Conservation (phyloP, 2,797 vertebrate species). For the Meriones psammophilus region DNA sequence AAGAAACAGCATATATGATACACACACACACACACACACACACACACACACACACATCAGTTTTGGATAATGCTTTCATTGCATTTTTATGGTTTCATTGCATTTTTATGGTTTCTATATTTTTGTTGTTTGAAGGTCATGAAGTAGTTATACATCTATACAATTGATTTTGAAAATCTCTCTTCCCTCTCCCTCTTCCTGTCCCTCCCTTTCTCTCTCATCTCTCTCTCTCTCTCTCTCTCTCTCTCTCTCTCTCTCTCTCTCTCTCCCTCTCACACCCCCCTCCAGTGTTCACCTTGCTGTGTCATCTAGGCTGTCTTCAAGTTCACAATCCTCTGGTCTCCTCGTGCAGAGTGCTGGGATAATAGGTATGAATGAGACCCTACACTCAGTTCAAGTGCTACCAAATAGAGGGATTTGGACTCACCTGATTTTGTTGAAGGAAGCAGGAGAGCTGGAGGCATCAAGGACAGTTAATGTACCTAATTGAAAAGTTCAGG, state of each 20-base stretch:
- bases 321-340: too few relatives aligned
- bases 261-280: too few relatives aligned
- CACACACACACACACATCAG: background rate
- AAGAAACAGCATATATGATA: background rate
- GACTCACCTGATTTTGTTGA: background rate
- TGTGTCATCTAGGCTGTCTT: background rate
- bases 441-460: background rate
- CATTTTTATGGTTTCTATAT: background rate
- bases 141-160: background rate
- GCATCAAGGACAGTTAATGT: background rate
- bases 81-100: background rate
- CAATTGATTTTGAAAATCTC: background rate
- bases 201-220: too few relatives aligned
- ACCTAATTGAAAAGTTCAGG: background rate
- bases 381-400: background rate
- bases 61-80: background rate
- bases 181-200: too few relatives aligned
- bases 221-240: too few relatives aligned
- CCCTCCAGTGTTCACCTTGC: background rate
- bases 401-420: background rate
- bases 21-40: background rate
- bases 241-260: too few relatives aligned
- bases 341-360: background rate
- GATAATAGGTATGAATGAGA: too few relatives aligned
- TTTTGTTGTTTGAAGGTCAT: constrained; percentile 9